phyloP scores from a whole-genome alignment of 1,140 invertebrate species.

The Camponotus pennsylvanicus region DNA sequence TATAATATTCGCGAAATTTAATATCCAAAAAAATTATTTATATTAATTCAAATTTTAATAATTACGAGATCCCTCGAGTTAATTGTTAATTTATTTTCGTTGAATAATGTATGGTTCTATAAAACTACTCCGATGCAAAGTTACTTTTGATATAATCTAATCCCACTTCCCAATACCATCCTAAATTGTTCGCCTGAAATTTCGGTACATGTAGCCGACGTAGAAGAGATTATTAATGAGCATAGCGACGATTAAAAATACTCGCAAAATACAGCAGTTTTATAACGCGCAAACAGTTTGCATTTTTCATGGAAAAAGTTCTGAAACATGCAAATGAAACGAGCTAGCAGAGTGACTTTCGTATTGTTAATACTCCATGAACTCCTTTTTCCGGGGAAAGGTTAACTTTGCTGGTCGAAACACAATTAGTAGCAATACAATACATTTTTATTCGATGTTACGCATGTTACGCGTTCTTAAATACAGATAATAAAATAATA shows the following conservation, averaged over 20 bases:
- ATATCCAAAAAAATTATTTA: not conserved
- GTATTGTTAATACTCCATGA: constrained; percentile 38
- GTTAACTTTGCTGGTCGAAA: not conserved
- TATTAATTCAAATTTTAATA: not conserved
- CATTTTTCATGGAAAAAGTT: constrained; percentile 57
- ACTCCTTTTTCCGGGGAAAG: not conserved
- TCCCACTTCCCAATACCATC: not conserved
- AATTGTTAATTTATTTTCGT: not conserved
- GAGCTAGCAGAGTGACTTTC: constrained; percentile 34
- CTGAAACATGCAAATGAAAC: constrained; percentile 49
- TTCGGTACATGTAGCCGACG: not conserved
- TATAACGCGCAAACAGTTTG: constrained; percentile 26
- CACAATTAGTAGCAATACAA: not conserved
- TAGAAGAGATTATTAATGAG: constrained; percentile 32
- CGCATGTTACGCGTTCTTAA: not conserved
- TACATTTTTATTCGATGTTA: not conserved
- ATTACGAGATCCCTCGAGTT: not conserved
- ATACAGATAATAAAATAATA: not conserved
- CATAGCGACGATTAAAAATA: constrained; percentile 39
- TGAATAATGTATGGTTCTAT: not conserved
- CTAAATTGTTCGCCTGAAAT: not conserved
- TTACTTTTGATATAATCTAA: not conserved
- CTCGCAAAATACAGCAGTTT: constrained; percentile 34
- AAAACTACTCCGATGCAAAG: not conserved
- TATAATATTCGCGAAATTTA: not conserved